Base-by-base conservation (phyloP, 2,113 vertebrate species). In the Grammomys surdaster region DNA sequence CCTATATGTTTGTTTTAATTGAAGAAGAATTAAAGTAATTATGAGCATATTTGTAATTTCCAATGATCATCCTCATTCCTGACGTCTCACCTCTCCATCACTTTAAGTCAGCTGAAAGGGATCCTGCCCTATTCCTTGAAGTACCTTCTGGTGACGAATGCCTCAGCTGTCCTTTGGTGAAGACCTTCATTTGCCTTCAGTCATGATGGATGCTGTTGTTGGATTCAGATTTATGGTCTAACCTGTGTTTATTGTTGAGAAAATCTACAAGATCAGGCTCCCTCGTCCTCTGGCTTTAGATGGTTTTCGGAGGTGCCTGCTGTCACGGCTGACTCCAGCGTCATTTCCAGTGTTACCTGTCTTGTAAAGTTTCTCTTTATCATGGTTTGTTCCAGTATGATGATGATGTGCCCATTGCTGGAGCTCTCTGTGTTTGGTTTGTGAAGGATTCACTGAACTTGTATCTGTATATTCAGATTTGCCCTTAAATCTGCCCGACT, bases 301-400 rank as follows among this genome's bases (percentile, higher is more conserved):
- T 33, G 8, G 26, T 17, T 33, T 48, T 46, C 4, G 31, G 60
- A 48, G 28, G 40, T 43, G 13, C n/a, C 24, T 63, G n/a, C 13
- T 10, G 24, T 84, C 28, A 46, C 0, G 1, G 2, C 40, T 31
- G 60, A 46, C 3, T 7, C 10, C 8, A 6, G 17, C 3, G 22
- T 9, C 54, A 43, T 40, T 43, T 81, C n/a, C 24, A 60, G 20
- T 51, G 40, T 40, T 40, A 26, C 4, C 19, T 80, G 5, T 33
- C 58, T 33, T 4, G 3, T 12, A 88, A 48, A 58, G 2, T 43
- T 73, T 76, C 28, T 54, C n/a, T 8, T 88, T 80, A 19, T 26
- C 26, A 22, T 84, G 5, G 12, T 70, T 72, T 90, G 51, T 8
- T 54, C 70, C 19, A 28, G 14, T 17, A 9, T 63, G 54, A 65